Evolutionary conservation across 64 coral and sea anemone species (phyloP), one percentile per base, ranked within the genome.

Genomic region (Cladopsammia gracilis): DNA sequence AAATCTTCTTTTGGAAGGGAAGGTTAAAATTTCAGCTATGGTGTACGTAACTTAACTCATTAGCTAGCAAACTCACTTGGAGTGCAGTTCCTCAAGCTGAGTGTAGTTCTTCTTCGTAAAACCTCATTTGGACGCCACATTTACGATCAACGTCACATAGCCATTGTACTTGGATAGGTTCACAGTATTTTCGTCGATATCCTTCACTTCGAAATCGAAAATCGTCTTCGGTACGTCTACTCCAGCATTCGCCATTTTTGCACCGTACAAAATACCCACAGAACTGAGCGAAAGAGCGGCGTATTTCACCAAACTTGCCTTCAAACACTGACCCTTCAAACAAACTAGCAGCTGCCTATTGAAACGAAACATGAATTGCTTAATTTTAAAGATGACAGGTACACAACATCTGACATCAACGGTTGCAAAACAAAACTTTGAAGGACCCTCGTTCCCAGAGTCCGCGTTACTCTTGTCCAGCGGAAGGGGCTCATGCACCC

Each of bases 11-110:
- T 34, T 34, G 34, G 34, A 34, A 34, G 34, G 0, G 34, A 34
- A 34, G 53, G 53, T 56, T 56, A 12, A 56, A 56, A 56, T 10
- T 56, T 56, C 7, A 12, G 7, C 7, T 10, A 56, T 56, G 7
- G 7, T 56, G 53, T 1, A 43, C 9, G 10, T 7, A 7, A 84
- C n/a, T n/a, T n/a, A n/a, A n/a, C n/a, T 9, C 26, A 34, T 5
- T 25, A 26, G 24, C 24, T 25, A 13, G 73, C 60, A 25, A n/a
- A 11, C 87, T 94, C 91, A 98, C 96, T 54, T 87, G 72, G 78
- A 24, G 96, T 98, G 96, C 96, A 98, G 96, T 84, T 98, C 96
- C n/a, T 94, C 64, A 42, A 98, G 82, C 96, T 98, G 96, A 95
- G 89, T 54, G 20, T 95, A 98, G 84, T 98, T 98, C 76, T 94